Evolutionary conservation across 1,140 invertebrate species (phyloP), one percentile per base, ranked within the genome.

Genomic region (Notospermus geniculatus): DNA sequence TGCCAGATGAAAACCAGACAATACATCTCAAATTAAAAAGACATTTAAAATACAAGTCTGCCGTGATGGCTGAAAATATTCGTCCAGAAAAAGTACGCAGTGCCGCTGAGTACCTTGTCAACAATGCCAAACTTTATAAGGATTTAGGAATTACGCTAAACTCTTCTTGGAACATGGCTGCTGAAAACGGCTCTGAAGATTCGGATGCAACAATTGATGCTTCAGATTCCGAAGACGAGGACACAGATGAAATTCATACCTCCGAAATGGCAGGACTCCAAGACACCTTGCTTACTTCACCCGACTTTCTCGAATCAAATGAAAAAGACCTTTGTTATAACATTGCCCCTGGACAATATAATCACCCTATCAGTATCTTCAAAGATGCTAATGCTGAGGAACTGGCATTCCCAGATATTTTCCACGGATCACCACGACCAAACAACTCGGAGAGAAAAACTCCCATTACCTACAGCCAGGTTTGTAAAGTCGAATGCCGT

Each of bases 401-500:
- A 54, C 54, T 62, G 30, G 55, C 65, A 41, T 70, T 70, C 45
- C 62, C 57, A 22, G 28, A 60, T 1, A 23, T 69, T 43, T 69
- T 69, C 39, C 59, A 58, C 62, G 59, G 67, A 19, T 27, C 57
- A 50, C n/a, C 23, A 15, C 39, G 67, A n/a, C 52, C 60, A 39
- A n/a, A 50, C 5, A 50, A 50, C 25, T 19, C 55, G 23, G 52
- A 65, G 43, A 55, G 63, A 22, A n/a, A 46, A n/a, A 43, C 45
- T n/a, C 50, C 50, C 27, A 43, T 64, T 2, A 36, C 36, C 15
- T 67, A 67, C 29, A 60, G 59, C 27, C 46, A 63, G 4, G 59
- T 67, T 1, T 63, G 60, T n/a, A 70, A 70, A 58, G 30, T 60
- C 15, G 59, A 70, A 56, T 5, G 65, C 13, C 54, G 65, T 53